Evolutionary conservation across 2,888 invertebrate genomes (phyloP).

Genomic region (Tenthredo amoena): DNA sequence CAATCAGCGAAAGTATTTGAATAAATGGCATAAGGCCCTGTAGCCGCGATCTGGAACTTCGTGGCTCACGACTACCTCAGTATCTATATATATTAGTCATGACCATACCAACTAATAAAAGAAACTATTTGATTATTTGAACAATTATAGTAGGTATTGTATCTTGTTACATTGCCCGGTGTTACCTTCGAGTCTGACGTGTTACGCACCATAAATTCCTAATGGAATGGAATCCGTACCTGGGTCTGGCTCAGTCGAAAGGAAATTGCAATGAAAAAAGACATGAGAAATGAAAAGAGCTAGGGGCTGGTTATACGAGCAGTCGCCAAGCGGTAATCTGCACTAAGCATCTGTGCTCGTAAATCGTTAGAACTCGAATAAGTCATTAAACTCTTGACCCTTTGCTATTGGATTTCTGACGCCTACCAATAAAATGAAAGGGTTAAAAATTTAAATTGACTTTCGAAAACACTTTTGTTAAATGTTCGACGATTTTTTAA

Average conservation of each 20-base stretch:
- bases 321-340: conserved; percentile 45
- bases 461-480: neutral
- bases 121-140: neutral
- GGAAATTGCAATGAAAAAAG: conserved; percentile 46
- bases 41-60: neutral
- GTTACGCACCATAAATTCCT: conserved; percentile 40
- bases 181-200: neutral
- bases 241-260: conserved; percentile 41
- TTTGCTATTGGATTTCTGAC: conserved; percentile 34
- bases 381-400: conserved; percentile 44
- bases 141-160: conserved; percentile 36
- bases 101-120: neutral
- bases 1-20: conserved; percentile 35
- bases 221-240: conserved; percentile 45
- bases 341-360: conserved; percentile 44
- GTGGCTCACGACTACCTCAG: neutral
- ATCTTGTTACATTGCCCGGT: conserved; percentile 6
- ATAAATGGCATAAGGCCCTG: neutral
- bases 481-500: neutral
- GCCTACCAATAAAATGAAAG: conserved; percentile 30
- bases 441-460: neutral
- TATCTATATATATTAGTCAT: neutral
- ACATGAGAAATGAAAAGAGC: neutral
- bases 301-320: neutral
- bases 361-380: conserved; percentile 43